Conservation (phyloP, 2,113 vertebrate genomes). For the Prinia subflava region DNA sequence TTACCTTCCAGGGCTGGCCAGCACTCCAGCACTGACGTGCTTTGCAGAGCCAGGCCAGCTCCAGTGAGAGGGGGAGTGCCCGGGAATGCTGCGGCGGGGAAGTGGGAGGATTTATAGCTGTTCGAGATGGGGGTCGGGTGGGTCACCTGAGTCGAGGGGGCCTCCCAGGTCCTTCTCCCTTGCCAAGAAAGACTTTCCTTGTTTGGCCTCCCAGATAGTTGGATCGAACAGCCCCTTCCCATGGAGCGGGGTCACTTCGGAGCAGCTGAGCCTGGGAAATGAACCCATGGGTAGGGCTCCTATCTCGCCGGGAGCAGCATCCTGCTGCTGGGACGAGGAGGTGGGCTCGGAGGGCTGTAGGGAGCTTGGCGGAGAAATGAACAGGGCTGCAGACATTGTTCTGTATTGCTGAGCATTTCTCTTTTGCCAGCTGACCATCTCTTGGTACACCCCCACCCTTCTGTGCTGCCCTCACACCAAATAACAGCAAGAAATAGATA, state of each 20-base stretch:
- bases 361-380: not conserved
- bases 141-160: not conserved
- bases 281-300: rapidly evolving
- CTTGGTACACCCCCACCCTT: not conserved
- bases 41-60: not conserved
- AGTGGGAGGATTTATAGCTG: not conserved
- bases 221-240: not conserved
- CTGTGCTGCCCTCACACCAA: not conserved
- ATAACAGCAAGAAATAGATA: not conserved
- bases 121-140: not conserved
- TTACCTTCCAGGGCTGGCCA: not conserved
- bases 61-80: not conserved
- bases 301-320: rapidly evolving
- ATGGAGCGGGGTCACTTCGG: not conserved
- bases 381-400: rapidly evolving
- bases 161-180: not conserved
- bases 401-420: not conserved
- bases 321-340: rapidly evolving
- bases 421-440: not conserved
- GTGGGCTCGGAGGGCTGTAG: rapidly evolving
- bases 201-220: not conserved
- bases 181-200: constrained; percentile 16
- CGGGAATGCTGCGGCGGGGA: not conserved
- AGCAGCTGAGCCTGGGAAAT: not conserved
- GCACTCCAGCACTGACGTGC: not conserved